Conservation (phyloP, 2,888 invertebrate genomes). For the Eutolmus rufibarbis region DNA sequence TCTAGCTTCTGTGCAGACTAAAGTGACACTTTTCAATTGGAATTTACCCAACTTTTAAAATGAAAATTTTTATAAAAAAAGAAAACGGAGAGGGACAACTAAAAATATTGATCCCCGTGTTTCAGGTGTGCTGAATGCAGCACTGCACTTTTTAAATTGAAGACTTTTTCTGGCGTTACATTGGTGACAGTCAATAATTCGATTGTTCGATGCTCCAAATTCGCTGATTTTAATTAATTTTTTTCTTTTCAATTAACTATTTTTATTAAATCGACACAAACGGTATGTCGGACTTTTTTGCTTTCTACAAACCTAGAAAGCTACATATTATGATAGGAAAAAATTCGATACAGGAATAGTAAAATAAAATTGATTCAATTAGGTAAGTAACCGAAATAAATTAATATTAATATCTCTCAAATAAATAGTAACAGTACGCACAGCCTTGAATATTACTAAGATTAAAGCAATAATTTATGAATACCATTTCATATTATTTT, state of each 20-base stretch:
- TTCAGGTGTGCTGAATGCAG: background rate
- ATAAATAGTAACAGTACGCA: too few species aligned
- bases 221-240: background rate
- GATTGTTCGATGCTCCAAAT: background rate
- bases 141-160: background rate
- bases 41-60: slow-evolving; percentile 13
- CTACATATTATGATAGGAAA: too few species aligned
- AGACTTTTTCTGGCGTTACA: background rate
- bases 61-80: background rate
- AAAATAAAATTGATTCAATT: too few species aligned
- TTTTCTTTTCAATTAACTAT: background rate
- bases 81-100: background rate
- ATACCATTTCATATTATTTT: too few species aligned
- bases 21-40: background rate
- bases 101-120: background rate
- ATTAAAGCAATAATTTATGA: too few species aligned
- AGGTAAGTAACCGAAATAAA: too few species aligned
- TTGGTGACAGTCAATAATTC: background rate
- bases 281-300: too few species aligned
- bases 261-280: background rate
- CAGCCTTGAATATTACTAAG: too few species aligned
- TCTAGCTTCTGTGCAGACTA: background rate
- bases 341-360: too few species aligned
- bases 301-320: too few species aligned
- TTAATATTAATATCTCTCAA: too few species aligned